Evolutionary conservation across 2,113 vertebrate species (phyloP).

Genomic region (Syngnathus typhle): DNA sequence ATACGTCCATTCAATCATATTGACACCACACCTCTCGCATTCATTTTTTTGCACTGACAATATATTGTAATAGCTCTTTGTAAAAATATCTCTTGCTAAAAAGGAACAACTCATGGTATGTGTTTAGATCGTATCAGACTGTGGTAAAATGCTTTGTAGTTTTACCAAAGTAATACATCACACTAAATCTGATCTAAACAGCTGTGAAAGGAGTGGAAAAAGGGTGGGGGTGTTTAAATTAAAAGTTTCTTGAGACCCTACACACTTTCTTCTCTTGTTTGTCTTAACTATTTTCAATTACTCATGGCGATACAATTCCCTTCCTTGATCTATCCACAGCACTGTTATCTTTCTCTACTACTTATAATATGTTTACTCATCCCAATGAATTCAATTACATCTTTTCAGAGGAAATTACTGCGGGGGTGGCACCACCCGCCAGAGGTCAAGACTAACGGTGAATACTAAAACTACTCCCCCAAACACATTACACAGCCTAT

Average conservation of each 20-base stretch:
- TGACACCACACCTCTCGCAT: not conserved
- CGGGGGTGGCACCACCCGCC: slow-evolving; percentile 52
- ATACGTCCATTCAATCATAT: no score
- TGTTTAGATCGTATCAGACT: not conserved
- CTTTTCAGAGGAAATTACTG: slow-evolving; percentile 65
- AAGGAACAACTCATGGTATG: not conserved
- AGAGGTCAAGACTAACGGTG: slow-evolving; percentile 65
- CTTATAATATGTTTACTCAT: slow-evolving; percentile 68
- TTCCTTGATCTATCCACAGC: slow-evolving; percentile 62
- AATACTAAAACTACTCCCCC: slow-evolving; percentile 65
- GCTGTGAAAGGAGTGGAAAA: not conserved
- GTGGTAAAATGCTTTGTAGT: not conserved
- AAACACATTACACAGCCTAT: slow-evolving; percentile 70
- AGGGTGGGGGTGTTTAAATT: slow-evolving; percentile 3
- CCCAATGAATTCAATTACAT: slow-evolving; percentile 72
- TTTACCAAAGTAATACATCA: slow-evolving; percentile 7
- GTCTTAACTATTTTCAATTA: slow-evolving; percentile 66
- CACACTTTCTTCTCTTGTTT: slow-evolving; percentile 45
- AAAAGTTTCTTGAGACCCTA: slow-evolving; percentile 6
- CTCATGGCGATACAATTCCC: slow-evolving; percentile 45
- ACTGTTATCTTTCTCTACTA: slow-evolving; percentile 63
- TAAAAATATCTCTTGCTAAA: no score
- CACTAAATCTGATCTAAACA: slow-evolving; percentile 2
- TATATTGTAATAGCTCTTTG: not conserved
- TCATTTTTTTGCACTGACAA: not conserved